These are phyloP conservation scores for Passer domesticus DNA, from an alignment of 2,113 vertebrate species.

Conservation along the genomic window DNA sequence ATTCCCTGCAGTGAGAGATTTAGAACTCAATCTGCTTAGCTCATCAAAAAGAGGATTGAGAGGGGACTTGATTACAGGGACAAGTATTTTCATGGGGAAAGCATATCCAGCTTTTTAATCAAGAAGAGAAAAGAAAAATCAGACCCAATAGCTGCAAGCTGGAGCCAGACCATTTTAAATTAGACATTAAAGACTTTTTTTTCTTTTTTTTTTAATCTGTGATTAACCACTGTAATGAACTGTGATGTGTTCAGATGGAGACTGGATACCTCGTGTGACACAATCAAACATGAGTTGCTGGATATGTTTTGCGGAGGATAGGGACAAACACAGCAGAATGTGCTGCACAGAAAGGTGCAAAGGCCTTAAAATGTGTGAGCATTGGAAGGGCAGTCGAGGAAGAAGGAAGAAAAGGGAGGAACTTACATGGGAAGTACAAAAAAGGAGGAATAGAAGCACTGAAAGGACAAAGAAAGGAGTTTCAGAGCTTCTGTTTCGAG, in stretches of 20 bases:
- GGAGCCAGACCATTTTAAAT: constrained; percentile 27
- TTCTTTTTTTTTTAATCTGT: background rate
- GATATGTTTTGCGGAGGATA: background rate
- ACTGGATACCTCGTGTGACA: background rate
- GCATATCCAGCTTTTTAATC: constrained; percentile 55
- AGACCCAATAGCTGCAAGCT: constrained; percentile 5
- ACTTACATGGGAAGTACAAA: background rate
- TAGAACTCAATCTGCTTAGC: constrained; percentile 59
- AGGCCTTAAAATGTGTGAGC: background rate
- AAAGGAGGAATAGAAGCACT: background rate
- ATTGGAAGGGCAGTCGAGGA: background rate
- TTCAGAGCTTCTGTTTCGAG: background rate
- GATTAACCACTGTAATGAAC: background rate
- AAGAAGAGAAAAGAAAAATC: constrained; percentile 14
- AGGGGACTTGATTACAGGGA: constrained; percentile 49
- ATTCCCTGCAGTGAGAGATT: constrained; percentile 41
- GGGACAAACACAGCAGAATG: background rate
- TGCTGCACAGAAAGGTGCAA: background rate
- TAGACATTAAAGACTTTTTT: constrained; percentile 18
- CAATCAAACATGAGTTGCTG: background rate
- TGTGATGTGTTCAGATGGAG: background rate
- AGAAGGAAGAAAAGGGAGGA: background rate
- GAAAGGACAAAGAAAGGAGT: background rate
- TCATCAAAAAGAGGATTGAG: constrained; percentile 68
- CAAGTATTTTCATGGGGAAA: constrained; percentile 47